phyloP scores from a whole-genome alignment of 2,113 vertebrate genomes.

The Paramisgurnus dabryanus region DNA sequence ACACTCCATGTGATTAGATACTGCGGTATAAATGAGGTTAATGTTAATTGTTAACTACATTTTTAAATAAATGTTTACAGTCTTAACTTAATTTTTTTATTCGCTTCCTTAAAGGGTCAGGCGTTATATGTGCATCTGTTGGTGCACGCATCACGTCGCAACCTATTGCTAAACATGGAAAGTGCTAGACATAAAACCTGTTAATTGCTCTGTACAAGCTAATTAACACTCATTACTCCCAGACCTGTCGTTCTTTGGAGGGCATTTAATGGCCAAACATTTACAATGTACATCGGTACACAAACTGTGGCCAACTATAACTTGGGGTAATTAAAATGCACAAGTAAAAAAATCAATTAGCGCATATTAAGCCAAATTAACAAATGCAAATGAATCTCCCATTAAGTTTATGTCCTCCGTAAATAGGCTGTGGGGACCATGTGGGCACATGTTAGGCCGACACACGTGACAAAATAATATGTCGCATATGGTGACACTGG shows the following conservation, averaged over 20 bases:
- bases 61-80: conserved; percentile 14
- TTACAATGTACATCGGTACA: conserved; percentile 69
- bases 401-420: conserved; percentile 83
- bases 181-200: conserved; percentile 50
- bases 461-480: conserved; percentile 76
- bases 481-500: conserved; percentile 70
- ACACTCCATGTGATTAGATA: neutral
- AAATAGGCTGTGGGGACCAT: conserved; percentile 69
- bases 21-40: neutral
- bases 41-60: neutral
- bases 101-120: conserved; percentile 2
- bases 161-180: conserved; percentile 38
- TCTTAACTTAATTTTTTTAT: neutral
- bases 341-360: conserved; percentile 89
- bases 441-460: conserved; percentile 79
- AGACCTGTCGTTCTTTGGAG: conserved; percentile 77
- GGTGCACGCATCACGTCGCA: conserved; percentile 5
- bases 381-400: conserved; percentile 83
- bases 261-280: conserved; percentile 72
- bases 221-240: conserved; percentile 88
- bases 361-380: conserved; percentile 85
- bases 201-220: conserved; percentile 60
- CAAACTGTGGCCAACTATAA: conserved; percentile 75
- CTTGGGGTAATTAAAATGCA: conserved; percentile 79
- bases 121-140: conserved; percentile 7